Evolutionary conservation across 2,888 invertebrate species (phyloP).

Genomic region (Orthonevra nobilis): DNA sequence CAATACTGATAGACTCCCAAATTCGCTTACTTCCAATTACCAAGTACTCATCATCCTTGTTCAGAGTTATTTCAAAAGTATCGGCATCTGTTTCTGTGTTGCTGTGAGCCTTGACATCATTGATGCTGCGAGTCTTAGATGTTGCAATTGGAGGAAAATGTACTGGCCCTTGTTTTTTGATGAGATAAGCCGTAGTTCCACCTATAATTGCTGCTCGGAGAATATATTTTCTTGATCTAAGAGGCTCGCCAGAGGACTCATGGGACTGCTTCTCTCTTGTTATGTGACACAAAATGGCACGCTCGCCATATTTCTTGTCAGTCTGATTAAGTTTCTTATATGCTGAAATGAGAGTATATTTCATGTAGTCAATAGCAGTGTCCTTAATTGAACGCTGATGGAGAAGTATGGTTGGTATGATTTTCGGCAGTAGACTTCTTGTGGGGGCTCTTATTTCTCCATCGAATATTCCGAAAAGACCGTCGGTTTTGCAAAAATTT

Average conservation of each 20-base stretch:
- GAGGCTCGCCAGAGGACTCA: constrained; percentile 82
- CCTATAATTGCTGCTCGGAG: constrained; percentile 89
- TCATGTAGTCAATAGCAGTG: constrained; percentile 90
- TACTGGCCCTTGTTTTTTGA: constrained; percentile 85
- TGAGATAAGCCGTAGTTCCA: constrained; percentile 87
- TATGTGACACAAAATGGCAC: constrained; percentile 87
- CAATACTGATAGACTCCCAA: constrained; percentile 91
- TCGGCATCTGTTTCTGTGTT: constrained; percentile 86
- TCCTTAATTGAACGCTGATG: constrained; percentile 91
- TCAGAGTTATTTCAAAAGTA: constrained; percentile 87
- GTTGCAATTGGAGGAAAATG: constrained; percentile 83
- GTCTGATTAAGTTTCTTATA: constrained; percentile 88
- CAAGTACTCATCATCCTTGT: constrained; percentile 91
- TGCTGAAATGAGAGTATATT: constrained; percentile 90
- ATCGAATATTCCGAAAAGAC: constrained; percentile 91
- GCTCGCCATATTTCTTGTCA: constrained; percentile 87
- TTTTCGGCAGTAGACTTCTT: constrained; percentile 86
- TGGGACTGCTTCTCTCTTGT: constrained; percentile 82
- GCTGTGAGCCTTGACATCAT: constrained; percentile 84
- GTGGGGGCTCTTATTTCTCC: constrained; percentile 87
- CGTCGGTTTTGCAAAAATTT: constrained; percentile 87
- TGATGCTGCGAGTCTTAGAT: constrained; percentile 84
- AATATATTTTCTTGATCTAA: constrained; percentile 83
- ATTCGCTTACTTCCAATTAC: constrained; percentile 90
- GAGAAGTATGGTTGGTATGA: constrained; percentile 88